A percentile compares a stretch with the other conserved stretches of the same genome.
Evolutionary conservation across 2,113 vertebrate genomes (phyloP).

Genomic region (Corythornis vintsioides): DNA sequence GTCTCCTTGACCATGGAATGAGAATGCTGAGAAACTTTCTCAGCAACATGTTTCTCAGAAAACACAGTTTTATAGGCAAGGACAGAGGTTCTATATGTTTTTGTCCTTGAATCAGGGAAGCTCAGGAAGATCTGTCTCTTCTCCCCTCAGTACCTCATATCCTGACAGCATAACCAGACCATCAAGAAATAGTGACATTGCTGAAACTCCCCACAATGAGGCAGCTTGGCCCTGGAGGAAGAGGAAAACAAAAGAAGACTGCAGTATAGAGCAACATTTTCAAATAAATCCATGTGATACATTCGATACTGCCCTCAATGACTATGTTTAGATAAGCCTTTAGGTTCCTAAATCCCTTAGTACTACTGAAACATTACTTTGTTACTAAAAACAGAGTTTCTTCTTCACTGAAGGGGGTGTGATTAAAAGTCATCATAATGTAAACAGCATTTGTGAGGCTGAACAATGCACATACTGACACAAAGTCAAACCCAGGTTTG

Average conservation of each 20-base stretch:
- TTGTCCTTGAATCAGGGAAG: background rate
- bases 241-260: background rate
- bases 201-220: fast-evolving
- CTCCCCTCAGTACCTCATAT: background rate
- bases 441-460: background rate
- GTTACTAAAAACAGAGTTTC: background rate
- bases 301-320: background rate
- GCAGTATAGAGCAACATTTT: background rate
- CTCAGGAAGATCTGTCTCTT: background rate
- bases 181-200: background rate
- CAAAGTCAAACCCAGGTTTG: background rate
- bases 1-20: background rate
- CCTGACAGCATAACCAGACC: background rate
- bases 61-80: background rate
- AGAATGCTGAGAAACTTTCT: background rate
- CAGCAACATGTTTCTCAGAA: background rate
- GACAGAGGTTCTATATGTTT: background rate
- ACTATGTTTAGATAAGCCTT: background rate
- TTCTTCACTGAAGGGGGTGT: background rate
- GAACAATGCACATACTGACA: background rate
- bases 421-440: background rate
- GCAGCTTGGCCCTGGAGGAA: background rate
- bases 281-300: background rate
- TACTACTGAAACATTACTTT: background rate
- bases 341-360: background rate